Evolutionary conservation across 2,797 vertebrate species (phyloP).

Genomic region (Typhlichthys eigenmanni): DNA sequence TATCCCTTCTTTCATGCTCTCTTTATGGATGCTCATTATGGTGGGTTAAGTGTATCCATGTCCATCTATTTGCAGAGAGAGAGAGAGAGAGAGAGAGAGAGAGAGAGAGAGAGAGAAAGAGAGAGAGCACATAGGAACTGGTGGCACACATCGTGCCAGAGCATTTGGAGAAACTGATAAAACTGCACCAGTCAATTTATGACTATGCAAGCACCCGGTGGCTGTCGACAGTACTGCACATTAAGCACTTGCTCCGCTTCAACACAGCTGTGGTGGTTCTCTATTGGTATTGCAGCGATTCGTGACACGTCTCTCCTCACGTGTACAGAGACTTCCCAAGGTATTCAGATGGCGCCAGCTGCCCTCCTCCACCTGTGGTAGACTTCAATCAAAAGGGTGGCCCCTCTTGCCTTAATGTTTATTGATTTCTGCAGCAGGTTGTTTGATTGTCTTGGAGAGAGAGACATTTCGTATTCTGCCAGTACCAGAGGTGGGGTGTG

Average conservation of each 20-base stretch:
- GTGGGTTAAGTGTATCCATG: no score
- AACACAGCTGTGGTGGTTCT: constrained; percentile 3
- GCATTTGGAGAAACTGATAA: no score
- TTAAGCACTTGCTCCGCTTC: constrained; percentile 23
- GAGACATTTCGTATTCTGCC: constrained; percentile 15
- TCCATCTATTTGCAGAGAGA: no score
- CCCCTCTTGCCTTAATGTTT: constrained; percentile 21
- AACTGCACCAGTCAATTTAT: no score
- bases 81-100: no score
- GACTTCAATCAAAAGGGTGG: constrained; percentile 26
- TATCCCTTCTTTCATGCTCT: no score
- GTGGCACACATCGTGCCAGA: no score
- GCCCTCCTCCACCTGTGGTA: constrained; percentile 17
- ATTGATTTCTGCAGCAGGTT: constrained; percentile 31
- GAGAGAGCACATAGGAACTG: no score
- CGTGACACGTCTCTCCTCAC: background rate
- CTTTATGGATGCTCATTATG: no score
- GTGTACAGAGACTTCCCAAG: constrained; percentile 18
- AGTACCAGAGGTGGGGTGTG: constrained; percentile 1
- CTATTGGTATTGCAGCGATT: constrained; percentile 9
- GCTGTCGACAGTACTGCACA: background rate
- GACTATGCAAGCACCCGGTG: no score
- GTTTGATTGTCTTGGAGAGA: constrained; percentile 22
- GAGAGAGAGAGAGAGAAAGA: no score
- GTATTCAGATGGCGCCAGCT: background rate